Conservation (phyloP, 2,888 invertebrate genomes). For the Ditula angustiorana region DNA sequence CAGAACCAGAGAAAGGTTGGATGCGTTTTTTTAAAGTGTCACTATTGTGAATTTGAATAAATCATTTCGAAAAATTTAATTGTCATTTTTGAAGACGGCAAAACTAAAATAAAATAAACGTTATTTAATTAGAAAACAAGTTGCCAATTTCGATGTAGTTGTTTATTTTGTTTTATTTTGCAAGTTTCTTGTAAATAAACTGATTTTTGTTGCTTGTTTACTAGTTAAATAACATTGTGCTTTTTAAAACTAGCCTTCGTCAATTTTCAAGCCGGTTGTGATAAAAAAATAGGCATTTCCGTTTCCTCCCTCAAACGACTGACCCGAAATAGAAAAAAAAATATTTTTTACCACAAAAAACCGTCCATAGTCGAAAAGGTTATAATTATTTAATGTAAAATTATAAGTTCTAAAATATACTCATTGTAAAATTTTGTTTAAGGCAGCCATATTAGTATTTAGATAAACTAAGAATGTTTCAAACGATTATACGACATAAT, state of each 20-base stretch:
- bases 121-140: slow-evolving; percentile 37
- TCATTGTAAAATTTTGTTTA: slow-evolving; percentile 61
- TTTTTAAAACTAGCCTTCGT: slow-evolving; percentile 47
- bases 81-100: slow-evolving; percentile 16
- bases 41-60: too few relatives aligned
- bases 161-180: slow-evolving; percentile 22
- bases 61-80: not conserved
- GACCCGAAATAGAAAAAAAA: slow-evolving; percentile 68
- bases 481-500: slow-evolving; percentile 68
- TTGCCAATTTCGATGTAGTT: slow-evolving; percentile 22
- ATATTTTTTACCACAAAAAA: slow-evolving; percentile 74
- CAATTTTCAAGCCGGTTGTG: slow-evolving; percentile 69
- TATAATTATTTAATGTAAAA: slow-evolving; percentile 77
- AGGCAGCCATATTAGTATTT: slow-evolving; percentile 76
- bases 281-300: slow-evolving; percentile 55
- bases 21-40: not conserved
- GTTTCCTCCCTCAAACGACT: slow-evolving; percentile 61
- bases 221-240: slow-evolving; percentile 29
- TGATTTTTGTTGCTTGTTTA: slow-evolving; percentile 23
- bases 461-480: slow-evolving; percentile 42
- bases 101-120: not conserved
- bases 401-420: slow-evolving; percentile 61
- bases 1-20: not conserved
- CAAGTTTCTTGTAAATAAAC: slow-evolving; percentile 25
- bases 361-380: slow-evolving; percentile 78